Conservation (phyloP, 2,888 invertebrate genomes). For the Noctua comes region DNA sequence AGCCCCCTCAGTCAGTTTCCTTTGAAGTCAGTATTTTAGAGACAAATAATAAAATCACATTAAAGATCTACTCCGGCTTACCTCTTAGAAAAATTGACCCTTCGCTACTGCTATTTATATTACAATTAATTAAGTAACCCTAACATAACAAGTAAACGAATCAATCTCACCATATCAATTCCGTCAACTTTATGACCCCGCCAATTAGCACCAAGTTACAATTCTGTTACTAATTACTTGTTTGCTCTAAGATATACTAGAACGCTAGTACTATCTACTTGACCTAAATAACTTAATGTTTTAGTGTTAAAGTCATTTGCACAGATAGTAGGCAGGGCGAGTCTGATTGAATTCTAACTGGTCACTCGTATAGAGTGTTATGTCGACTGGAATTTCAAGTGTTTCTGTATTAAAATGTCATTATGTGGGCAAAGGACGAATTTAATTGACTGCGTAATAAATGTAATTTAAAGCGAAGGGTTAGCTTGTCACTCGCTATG, state of each 20-base stretch:
- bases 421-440: constrained; percentile 37
- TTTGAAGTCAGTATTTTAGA: too few relatives aligned
- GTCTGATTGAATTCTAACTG: constrained; percentile 58
- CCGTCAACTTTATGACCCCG: constrained; percentile 59
- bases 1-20: too few relatives aligned
- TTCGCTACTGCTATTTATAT: too few relatives aligned
- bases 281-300: constrained; percentile 68
- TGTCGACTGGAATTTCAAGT: constrained; percentile 40
- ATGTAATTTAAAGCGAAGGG: constrained; percentile 1
- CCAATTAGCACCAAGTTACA: constrained; percentile 75
- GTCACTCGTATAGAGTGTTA: constrained; percentile 16
- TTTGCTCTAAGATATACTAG: constrained; percentile 69
- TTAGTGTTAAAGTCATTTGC: constrained; percentile 61
- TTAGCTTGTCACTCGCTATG: not conserved
- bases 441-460: constrained; percentile 33
- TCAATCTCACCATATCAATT: constrained; percentile 64
- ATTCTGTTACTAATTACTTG: constrained; percentile 75
- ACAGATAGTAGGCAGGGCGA: constrained; percentile 59
- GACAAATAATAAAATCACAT: too few relatives aligned
- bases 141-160: constrained; percentile 35
- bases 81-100: too few relatives aligned
- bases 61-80: too few relatives aligned
- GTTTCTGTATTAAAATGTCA: constrained; percentile 46
- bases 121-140: constrained; percentile 12
- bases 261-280: constrained; percentile 66